Evolutionary conservation across 2,797 vertebrate species (phyloP), one percentile per base, ranked within the genome.

Genomic region (Alfaro cultratus): DNA sequence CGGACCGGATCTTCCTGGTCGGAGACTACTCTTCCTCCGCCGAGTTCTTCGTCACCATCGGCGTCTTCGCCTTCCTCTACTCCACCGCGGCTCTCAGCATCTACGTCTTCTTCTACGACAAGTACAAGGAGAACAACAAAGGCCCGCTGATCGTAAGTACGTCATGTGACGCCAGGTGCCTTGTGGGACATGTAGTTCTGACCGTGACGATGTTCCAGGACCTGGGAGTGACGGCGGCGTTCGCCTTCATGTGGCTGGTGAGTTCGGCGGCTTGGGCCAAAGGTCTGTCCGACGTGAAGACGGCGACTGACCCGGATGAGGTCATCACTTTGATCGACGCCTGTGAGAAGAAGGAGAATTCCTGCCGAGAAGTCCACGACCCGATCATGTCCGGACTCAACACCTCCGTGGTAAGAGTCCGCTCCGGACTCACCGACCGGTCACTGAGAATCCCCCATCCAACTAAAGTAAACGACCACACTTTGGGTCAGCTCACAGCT

Each of bases 211-310:
- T 9, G 47, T 85, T 85, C 43, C 36, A 98, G 97, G 97, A 98
- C 88, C 97, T 98, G 55, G 93, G 96, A 2, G 95, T 96, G 84
- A 97, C 97, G 0, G 96, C 88, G 0, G 93, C 96, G 73, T 97
- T 98, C 0, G 91, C 97, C 87, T 98, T 98, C 91, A 95, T 98
- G 95, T 98, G 97, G 97, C 86, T 98, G 88, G 97, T 98, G 83
- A 97, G 97, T 73, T 97, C 97, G 0, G 95, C 96, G 0, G 97
- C 97, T 0, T 98, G 97, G 97, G 97, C 97, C 81, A 97, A 97
- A 91, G 97, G 97, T 49, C 94, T 98, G 80, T 96, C 97, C 0
- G 91, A 97, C 1, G 96, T 98, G 15, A 98, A 98, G 94, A 94
- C 91, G 13, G 95, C 96, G 16, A 98, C 97, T 0, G 95, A 98